Evolutionary conservation across 2,113 vertebrate species (phyloP).

Genomic region (Lates calcarifer): DNA sequence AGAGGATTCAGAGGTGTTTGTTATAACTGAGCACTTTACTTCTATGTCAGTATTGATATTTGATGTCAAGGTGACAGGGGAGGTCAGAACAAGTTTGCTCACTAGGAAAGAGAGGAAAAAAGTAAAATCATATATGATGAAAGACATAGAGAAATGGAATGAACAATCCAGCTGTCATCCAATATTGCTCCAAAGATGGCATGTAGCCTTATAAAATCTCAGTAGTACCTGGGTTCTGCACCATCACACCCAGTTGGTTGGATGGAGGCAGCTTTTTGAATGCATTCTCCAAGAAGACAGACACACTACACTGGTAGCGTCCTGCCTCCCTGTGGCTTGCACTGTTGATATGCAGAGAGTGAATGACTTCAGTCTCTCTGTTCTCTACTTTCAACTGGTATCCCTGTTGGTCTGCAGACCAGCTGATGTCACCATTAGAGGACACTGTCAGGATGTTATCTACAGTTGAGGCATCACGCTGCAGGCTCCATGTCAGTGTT

Average conservation of each 20-base stretch:
- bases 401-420: conserved; percentile 69
- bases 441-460: conserved; percentile 77
- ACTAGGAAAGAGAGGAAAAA: conserved; percentile 57
- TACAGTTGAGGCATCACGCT: conserved; percentile 20
- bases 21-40: conserved; percentile 68
- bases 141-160: background rate
- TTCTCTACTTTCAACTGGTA: conserved; percentile 80
- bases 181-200: background rate
- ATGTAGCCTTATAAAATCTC: background rate
- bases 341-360: conserved; percentile 77
- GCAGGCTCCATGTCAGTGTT: conserved; percentile 84
- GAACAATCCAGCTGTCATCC: background rate
- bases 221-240: conserved; percentile 86
- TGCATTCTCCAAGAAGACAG: conserved; percentile 77
- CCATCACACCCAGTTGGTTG: conserved; percentile 74
- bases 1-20: conserved; percentile 41
- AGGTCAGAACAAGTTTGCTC: conserved; percentile 67
- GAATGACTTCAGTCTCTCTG: conserved; percentile 18
- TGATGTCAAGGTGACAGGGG: background rate
- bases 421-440: conserved; percentile 79
- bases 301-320: conserved; percentile 83
- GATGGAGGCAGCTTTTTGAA: conserved; percentile 66
- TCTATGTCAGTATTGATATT: conserved; percentile 58
- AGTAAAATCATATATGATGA: conserved; percentile 1
- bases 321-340: conserved; percentile 76